Conservation (phyloP, 2,113 vertebrate genomes). For the Tylochromis polylepis region DNA sequence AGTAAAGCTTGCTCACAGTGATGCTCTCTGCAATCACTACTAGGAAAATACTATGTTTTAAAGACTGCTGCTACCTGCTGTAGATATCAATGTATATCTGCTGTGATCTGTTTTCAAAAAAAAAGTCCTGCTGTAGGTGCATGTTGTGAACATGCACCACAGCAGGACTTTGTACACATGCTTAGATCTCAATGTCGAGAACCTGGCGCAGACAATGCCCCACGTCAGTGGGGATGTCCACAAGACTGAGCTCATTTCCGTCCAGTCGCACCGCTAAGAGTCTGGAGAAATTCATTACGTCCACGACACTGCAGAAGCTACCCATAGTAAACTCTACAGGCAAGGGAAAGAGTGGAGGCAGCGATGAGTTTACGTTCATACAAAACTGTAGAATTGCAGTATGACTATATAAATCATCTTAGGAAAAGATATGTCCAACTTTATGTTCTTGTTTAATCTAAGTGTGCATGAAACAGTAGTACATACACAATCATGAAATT, state of each 20-base stretch:
- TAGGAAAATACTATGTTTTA: neutral
- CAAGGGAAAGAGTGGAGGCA: neutral
- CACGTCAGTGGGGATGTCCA: constrained; percentile 79
- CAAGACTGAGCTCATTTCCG: constrained; percentile 81
- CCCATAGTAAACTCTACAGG: constrained; percentile 87
- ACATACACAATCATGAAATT: neutral
- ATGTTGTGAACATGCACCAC: neutral
- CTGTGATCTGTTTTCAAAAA: neutral
- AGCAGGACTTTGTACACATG: neutral
- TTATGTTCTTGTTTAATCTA: neutral
- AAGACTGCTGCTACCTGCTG: neutral
- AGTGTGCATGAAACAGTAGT: neutral
- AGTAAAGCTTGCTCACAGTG: neutral
- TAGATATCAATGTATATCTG: neutral
- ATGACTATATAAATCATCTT: neutral
- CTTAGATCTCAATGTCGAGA: constrained; percentile 81
- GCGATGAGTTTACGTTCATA: neutral
- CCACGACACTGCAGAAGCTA: constrained; percentile 87
- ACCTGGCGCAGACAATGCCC: constrained; percentile 85
- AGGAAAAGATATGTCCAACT: neutral
- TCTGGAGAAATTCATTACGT: constrained; percentile 87
- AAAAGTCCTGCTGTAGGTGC: neutral
- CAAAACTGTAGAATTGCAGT: neutral
- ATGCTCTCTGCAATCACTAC: neutral
- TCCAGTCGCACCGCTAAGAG: constrained; percentile 88